A percentile compares a stretch with the other conserved stretches of the same genome.
These are phyloP conservation scores for Sycobia sp. DNA, from an alignment of 1,140 invertebrate genomes.

Conservation along the genomic window DNA sequence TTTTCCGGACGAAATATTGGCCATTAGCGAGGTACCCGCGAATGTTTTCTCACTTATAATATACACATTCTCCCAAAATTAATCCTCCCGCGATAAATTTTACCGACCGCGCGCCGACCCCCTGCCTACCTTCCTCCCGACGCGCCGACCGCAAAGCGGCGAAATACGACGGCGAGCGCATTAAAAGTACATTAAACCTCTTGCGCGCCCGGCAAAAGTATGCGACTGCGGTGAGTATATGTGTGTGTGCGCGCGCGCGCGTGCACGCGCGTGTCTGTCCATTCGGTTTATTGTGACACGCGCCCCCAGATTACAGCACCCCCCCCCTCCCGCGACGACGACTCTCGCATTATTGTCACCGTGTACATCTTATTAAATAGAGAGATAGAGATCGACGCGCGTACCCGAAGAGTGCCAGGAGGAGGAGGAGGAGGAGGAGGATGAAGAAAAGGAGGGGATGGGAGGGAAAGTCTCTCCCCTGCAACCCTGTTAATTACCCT, in stretches of 20 bases:
- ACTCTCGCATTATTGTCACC: too few species aligned
- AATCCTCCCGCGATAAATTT: conserved; percentile 12
- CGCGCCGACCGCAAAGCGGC: background rate
- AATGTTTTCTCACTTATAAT: background rate
- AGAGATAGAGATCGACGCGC: too few species aligned
- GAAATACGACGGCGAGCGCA: background rate
- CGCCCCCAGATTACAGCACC: background rate
- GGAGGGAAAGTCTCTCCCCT: background rate
- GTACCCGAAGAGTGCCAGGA: too few species aligned
- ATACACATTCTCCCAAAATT: too few species aligned
- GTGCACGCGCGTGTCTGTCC: conserved; percentile 2
- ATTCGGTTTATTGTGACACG: conserved; percentile 23
- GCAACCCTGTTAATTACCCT: conserved; percentile 29
- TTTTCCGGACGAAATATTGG: too few species aligned
- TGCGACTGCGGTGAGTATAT: too few species aligned
- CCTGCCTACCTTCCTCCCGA: too few species aligned
- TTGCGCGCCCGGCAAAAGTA: too few species aligned
- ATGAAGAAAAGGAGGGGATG: too few species aligned
- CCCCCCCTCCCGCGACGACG: too few species aligned
- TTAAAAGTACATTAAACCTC: conserved; percentile 35
- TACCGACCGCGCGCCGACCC: background rate
- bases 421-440: background rate
- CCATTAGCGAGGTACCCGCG: background rate
- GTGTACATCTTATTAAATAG: too few species aligned
- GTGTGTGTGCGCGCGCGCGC: background rate